Percentiles rank a stretch among this genome's conserved stretches.
phyloP scores from a whole-genome alignment of 2,888 invertebrate species.

The Callyntrura sp. region DNA sequence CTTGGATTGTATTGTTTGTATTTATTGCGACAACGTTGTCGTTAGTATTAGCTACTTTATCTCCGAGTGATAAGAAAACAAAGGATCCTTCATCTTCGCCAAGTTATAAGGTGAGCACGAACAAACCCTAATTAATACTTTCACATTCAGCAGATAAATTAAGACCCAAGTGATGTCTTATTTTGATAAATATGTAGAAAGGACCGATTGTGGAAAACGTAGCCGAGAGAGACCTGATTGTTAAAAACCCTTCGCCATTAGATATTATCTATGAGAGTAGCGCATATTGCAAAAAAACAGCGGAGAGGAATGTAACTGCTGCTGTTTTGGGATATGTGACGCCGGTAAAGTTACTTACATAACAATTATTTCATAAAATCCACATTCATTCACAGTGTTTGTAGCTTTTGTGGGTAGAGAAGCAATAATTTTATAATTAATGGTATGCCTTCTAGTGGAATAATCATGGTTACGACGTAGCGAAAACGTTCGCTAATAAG shows the following conservation, averaged over 20 bases:
- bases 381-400: too few species aligned
- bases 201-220: constrained; percentile 89
- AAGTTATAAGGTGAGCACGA: constrained; percentile 69
- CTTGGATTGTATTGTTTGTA: background rate
- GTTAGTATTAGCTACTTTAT: constrained; percentile 75
- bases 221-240: constrained; percentile 90
- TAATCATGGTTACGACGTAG: constrained; percentile 96
- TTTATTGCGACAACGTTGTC: background rate
- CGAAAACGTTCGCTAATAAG: constrained; percentile 95
- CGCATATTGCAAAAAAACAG: constrained; percentile 90
- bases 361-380: too few species aligned
- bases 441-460: constrained; percentile 92
- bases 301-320: constrained; percentile 89
- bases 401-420: background rate
- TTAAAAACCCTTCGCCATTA: constrained; percentile 89
- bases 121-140: background rate
- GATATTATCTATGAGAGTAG: constrained; percentile 92
- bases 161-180: constrained; percentile 17
- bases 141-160: background rate
- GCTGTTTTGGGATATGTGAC: constrained; percentile 96
- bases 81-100: constrained; percentile 61
- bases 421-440: background rate
- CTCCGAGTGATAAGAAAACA: constrained; percentile 82
- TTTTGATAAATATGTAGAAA: constrained; percentile 83
- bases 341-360: constrained; percentile 89